A percentile compares a stretch with the other conserved stretches of the same genome.
phyloP scores from a whole-genome alignment of 1,140 invertebrate genomes.

The Diprion similis region DNA sequence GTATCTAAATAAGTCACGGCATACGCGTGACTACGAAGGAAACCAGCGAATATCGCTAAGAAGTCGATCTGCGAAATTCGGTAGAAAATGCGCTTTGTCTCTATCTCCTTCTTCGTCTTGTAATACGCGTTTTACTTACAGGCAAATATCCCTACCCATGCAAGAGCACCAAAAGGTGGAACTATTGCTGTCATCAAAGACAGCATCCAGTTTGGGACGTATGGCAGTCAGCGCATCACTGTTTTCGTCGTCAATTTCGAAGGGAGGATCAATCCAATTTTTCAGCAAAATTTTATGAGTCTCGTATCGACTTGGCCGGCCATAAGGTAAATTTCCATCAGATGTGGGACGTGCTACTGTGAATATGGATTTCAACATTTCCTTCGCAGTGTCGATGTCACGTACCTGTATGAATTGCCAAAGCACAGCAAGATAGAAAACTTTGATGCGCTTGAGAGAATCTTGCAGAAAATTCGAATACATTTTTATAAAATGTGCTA shows the following conservation, averaged over 20 bases:
- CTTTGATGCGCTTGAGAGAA: not conserved
- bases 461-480: constrained; percentile 18
- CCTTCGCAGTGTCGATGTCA: not conserved
- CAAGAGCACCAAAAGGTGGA: constrained; percentile 8
- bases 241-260: not conserved
- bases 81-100: constrained; percentile 11
- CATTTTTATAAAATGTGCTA: constrained; percentile 34
- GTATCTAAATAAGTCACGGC: constrained; percentile 12
- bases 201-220: not conserved
- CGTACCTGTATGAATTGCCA: constrained; percentile 10
- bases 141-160: not conserved
- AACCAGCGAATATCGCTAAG: not conserved
- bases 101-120: constrained; percentile 14
- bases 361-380: constrained; percentile 13
- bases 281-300: not conserved
- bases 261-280: not conserved
- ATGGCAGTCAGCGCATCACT: not conserved
- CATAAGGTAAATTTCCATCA: not conserved
- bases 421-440: constrained; percentile 14
- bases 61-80: constrained; percentile 13
- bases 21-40: constrained; percentile 22
- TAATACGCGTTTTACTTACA: not conserved
- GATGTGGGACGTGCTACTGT: constrained; percentile 11
- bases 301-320: not conserved
- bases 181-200: constrained; percentile 13